Conservation (phyloP, 2,797 vertebrate genomes). For the Miichthys miiuy region DNA sequence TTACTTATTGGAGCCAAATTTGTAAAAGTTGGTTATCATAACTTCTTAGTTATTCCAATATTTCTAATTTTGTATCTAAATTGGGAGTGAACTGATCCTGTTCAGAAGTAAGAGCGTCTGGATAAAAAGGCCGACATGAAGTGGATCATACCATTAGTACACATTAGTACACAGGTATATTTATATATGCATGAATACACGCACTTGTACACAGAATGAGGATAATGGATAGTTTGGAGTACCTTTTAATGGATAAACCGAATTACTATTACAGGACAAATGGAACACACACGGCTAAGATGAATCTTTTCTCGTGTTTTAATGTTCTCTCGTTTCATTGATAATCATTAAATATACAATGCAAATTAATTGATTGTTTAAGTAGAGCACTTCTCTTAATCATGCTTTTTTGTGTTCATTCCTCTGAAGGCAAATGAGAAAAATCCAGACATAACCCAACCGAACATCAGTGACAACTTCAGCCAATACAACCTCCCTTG, state of each 20-base stretch:
- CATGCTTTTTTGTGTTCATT: neutral
- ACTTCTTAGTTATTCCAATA: neutral
- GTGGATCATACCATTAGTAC: neutral
- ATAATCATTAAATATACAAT: neutral
- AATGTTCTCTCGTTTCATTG: neutral
- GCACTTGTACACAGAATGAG: neutral
- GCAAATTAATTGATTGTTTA: neutral
- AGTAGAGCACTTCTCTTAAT: neutral
- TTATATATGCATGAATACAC: neutral
- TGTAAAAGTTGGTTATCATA: too few relatives aligned
- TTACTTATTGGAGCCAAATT: neutral
- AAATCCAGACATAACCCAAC: neutral
- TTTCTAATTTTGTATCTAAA: neutral
- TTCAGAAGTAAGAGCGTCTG: neutral
- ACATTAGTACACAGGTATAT: neutral
- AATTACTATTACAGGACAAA: neutral
- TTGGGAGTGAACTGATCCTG: neutral
- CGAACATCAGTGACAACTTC: neutral
- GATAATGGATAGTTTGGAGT: constrained; percentile 1
- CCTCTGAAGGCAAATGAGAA: neutral
- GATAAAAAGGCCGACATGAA: neutral
- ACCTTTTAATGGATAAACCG: neutral
- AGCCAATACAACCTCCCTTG: neutral
- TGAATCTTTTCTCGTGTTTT: neutral
- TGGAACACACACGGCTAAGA: neutral